Percentiles rank a stretch among this genome's conserved stretches.
Conservation (phyloP, 2,113 vertebrate species). For the Antigone vipio region DNA sequence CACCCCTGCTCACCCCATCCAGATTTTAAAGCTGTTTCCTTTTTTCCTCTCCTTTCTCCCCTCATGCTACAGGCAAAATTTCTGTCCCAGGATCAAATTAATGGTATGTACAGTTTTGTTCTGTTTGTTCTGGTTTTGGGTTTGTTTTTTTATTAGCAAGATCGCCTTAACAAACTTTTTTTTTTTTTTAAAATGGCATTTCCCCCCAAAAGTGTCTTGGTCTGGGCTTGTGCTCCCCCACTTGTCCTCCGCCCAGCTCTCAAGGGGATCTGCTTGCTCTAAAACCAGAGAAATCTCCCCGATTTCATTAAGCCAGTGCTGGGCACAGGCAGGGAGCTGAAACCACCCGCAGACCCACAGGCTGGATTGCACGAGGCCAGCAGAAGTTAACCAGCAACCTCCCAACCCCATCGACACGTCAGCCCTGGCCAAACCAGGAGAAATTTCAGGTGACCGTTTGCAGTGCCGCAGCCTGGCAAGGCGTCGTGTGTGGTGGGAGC, state of each 20-base stretch:
- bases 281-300: neutral
- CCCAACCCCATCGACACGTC: fast-evolving
- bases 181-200: neutral
- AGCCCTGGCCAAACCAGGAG: neutral
- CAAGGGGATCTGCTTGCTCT: neutral
- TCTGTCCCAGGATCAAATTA: conserved; percentile 89
- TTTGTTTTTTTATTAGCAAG: neutral
- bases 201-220: fast-evolving
- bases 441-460: neutral
- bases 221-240: fast-evolving
- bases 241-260: neutral
- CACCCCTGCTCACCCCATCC: fast-evolving
- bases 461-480: neutral
- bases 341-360: fast-evolving
- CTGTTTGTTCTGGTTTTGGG: neutral
- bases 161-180: neutral
- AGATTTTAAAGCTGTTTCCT: neutral
- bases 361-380: fast-evolving
- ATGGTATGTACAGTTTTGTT: conserved; percentile 73
- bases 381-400: neutral
- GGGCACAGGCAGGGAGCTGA: neutral
- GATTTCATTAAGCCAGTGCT: fast-evolving
- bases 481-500: fast-evolving
- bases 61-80: conserved; percentile 83
- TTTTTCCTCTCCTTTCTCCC: neutral